Evolutionary conservation across 2,888 invertebrate species (phyloP).

Genomic region (Melinaea marsaeus): DNA sequence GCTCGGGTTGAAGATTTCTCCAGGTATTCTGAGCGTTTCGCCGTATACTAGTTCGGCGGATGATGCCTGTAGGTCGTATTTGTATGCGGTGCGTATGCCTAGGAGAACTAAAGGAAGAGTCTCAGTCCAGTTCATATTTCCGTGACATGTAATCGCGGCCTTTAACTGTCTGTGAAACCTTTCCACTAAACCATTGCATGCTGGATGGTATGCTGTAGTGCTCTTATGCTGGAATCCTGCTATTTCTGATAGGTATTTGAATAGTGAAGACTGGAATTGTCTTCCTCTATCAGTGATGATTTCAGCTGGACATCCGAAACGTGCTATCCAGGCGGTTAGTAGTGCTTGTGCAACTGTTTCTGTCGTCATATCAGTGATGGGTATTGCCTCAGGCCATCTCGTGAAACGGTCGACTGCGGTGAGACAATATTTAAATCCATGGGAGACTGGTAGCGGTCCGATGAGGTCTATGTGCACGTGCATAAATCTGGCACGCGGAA

Average conservation of each 20-base stretch:
- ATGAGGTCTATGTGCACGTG: background rate
- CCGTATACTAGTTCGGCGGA: conserved; percentile 34
- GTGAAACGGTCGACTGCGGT: conserved; percentile 10
- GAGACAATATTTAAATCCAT: conserved; percentile 6
- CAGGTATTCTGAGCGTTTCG: conserved; percentile 31
- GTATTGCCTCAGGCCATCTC: conserved; percentile 10
- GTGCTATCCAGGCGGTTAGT: conserved; percentile 3
- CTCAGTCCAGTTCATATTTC: conserved; percentile 28
- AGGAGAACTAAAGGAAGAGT: conserved; percentile 28
- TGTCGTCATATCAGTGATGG: conserved; percentile 9
- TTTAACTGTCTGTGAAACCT: conserved; percentile 32
- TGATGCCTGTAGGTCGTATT: conserved; percentile 30
- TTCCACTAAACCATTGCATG: conserved; percentile 36
- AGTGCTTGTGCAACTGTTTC: conserved; percentile 10
- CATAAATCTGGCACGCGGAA: background rate
- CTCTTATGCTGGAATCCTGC: conserved; percentile 27
- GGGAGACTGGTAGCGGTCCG: conserved; percentile 3
- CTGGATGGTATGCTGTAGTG: conserved; percentile 39
- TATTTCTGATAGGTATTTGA: conserved; percentile 25
- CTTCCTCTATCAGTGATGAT: conserved; percentile 6
- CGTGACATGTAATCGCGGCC: conserved; percentile 21
- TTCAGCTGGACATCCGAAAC: conserved; percentile 11
- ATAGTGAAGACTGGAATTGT: conserved; percentile 32
- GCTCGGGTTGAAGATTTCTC: conserved; percentile 19
- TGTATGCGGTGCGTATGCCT: conserved; percentile 24